A percentile compares a stretch with the other conserved stretches of the same genome.
Evolutionary conservation across 2,888 invertebrate species (phyloP).

Genomic region (Julus scanicus): DNA sequence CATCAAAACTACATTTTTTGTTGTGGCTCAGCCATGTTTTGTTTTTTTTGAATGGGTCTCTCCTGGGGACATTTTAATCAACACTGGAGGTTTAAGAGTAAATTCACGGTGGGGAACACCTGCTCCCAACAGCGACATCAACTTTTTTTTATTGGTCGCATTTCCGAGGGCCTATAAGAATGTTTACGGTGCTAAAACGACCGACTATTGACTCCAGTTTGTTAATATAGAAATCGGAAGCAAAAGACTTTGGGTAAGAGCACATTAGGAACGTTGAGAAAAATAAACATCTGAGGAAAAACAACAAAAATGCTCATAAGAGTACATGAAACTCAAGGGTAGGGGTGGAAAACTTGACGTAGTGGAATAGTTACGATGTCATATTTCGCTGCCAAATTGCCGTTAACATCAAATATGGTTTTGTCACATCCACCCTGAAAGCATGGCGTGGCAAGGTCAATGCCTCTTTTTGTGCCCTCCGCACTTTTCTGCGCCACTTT

Average conservation of each 20-base stretch:
- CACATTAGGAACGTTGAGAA: neutral
- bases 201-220: neutral
- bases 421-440: neutral
- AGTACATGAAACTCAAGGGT: neutral
- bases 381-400: neutral
- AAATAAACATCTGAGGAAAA: neutral
- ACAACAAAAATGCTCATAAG: neutral
- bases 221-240: neutral
- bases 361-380: neutral
- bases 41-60: neutral
- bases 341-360: neutral
- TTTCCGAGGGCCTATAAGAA: neutral
- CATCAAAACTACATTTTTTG: neutral
- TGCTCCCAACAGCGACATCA: neutral
- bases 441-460: neutral
- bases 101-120: constrained; percentile 26
- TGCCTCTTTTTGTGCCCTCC: neutral
- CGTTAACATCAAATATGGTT: neutral
- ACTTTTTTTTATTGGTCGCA: neutral
- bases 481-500: neutral
- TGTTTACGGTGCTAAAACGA: neutral
- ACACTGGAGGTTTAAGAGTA: neutral
- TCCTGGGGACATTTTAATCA: constrained; percentile 24
- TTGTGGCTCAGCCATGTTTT: no score
- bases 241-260: neutral